These are phyloP conservation scores for Probosciger aterrimus DNA, from an alignment of 2,113 vertebrate genomes.

Conservation along the genomic window DNA sequence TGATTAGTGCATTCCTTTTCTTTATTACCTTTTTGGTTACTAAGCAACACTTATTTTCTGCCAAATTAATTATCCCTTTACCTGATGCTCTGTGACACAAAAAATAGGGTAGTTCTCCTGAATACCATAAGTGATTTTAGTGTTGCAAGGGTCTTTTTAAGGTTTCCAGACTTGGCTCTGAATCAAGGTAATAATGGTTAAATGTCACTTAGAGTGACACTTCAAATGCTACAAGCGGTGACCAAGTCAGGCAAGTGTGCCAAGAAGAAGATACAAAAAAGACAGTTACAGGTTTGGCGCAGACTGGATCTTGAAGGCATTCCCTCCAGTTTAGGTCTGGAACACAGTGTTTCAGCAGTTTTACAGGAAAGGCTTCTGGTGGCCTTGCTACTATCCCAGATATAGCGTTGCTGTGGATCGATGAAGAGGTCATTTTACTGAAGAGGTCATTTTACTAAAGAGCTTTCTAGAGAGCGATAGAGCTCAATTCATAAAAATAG, in stretches of 20 bases:
- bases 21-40: background rate
- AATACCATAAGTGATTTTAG: background rate
- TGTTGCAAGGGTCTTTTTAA: background rate
- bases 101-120: background rate
- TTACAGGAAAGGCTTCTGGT: background rate
- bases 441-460: background rate
- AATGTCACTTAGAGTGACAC: background rate
- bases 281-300: background rate
- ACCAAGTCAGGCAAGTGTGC: background rate
- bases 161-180: background rate
- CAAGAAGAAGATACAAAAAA: too few relatives aligned
- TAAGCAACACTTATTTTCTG: background rate
- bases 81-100: background rate
- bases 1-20: background rate
- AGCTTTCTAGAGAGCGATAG: background rate
- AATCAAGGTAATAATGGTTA: background rate
- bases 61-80: background rate
- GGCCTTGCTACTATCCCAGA: background rate
- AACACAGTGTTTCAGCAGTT: background rate
- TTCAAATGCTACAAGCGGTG: background rate
- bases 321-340: background rate
- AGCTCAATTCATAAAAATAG: background rate
- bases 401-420: background rate
- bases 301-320: background rate
- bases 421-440: background rate